phyloP scores from a whole-genome alignment of 2,113 vertebrate genomes.

The Reinhardtius hippoglossoides region DNA sequence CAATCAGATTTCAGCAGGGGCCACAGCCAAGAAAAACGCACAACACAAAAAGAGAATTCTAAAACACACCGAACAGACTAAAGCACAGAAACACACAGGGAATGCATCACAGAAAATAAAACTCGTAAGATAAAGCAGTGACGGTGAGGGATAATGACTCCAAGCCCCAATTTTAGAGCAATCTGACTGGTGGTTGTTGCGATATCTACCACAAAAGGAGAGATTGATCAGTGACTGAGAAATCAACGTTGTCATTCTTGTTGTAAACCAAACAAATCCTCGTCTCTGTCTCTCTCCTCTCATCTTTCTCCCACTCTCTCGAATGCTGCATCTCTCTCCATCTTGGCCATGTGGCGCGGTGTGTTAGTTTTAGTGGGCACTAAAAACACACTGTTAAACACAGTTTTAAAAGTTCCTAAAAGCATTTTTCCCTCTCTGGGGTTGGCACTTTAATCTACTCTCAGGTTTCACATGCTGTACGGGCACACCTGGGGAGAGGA shows the following conservation, averaged over 20 bases:
- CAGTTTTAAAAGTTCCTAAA: constrained; percentile 85
- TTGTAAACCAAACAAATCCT: background rate
- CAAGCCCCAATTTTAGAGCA: background rate
- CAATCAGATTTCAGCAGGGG: too few relatives aligned
- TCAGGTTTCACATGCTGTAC: constrained; percentile 78
- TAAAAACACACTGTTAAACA: constrained; percentile 84
- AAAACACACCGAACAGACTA: background rate
- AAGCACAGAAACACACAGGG: background rate
- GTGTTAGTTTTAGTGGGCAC: constrained; percentile 81
- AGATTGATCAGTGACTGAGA: background rate
- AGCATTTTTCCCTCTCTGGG: constrained; percentile 81
- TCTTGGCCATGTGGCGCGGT: constrained; percentile 69
- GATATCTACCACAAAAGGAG: background rate
- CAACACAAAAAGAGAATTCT: too few relatives aligned
- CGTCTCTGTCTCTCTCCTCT: constrained; percentile 24
- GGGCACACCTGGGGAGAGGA: constrained; percentile 76
- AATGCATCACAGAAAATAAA: background rate
- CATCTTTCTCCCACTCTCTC: constrained; percentile 27
- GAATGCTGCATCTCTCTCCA: constrained; percentile 39
- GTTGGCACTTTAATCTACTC: constrained; percentile 82
- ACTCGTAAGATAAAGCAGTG: too few relatives aligned
- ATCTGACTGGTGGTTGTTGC: background rate
- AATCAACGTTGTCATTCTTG: background rate
- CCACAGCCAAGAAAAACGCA: too few relatives aligned
- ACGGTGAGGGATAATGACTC: too few relatives aligned